phyloP scores from a whole-genome alignment of 2,113 vertebrate species.

The Bubo scandiacus region DNA sequence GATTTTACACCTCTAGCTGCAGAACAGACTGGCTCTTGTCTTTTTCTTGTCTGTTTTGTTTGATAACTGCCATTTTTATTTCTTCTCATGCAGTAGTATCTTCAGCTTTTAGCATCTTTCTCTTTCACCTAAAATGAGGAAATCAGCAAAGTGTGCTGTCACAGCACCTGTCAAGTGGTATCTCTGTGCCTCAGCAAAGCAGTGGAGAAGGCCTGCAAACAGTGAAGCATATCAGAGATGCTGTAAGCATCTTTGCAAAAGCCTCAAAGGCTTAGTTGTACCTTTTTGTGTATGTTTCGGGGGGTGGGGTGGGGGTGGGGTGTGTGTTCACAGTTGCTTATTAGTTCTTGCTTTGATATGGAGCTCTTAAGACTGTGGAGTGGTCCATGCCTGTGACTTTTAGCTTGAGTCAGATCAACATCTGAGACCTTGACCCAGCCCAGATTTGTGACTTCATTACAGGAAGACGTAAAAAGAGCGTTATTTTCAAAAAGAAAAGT shows the following conservation, averaged over 20 bases:
- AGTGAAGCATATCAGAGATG: not conserved
- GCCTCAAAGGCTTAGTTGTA: not conserved
- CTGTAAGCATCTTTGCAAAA: not conserved
- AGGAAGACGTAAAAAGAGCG: not conserved
- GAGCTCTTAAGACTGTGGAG: not conserved
- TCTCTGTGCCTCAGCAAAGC: not conserved
- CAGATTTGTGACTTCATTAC: not conserved
- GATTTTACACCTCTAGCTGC: not conserved
- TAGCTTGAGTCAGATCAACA: not conserved
- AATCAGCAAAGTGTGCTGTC: not conserved
- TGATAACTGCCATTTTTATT: not conserved
- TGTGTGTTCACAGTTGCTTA: not conserved
- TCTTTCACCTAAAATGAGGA: not conserved
- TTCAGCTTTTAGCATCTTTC: not conserved
- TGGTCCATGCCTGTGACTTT: not conserved
- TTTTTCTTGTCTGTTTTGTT: not conserved
- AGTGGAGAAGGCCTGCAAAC: not conserved
- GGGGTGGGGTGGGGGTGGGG: accelerated
- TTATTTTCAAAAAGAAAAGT: not conserved
- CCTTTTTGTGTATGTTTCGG: not conserved
- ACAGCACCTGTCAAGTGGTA: not conserved
- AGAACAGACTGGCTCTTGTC: not conserved
- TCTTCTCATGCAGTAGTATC: not conserved
- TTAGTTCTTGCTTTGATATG: not conserved
- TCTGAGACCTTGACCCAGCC: not conserved